A percentile compares a stretch with the other conserved stretches of the same genome.
These are phyloP conservation scores for Mallotus villosus DNA, from an alignment of 2,797 vertebrate species.

Conservation along the genomic window DNA sequence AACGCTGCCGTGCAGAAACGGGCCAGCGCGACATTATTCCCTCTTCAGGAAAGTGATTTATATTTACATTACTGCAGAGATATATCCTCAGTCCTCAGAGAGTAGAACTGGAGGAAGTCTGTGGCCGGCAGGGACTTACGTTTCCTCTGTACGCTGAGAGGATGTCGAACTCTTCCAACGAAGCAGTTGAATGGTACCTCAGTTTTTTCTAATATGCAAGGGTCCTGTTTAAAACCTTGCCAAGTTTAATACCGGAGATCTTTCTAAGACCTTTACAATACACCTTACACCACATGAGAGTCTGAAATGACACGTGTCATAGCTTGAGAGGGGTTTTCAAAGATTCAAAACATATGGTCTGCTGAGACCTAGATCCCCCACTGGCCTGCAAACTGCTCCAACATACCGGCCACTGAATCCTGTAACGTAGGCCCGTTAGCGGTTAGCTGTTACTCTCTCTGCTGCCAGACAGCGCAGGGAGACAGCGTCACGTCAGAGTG, in stretches of 20 bases:
- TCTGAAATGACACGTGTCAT: constrained; percentile 43
- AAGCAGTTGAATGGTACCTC: constrained; percentile 21
- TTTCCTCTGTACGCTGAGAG: constrained; percentile 16
- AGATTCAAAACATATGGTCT: constrained; percentile 52
- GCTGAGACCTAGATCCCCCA: background rate
- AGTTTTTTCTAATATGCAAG: constrained; percentile 27
- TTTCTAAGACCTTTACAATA: constrained; percentile 48
- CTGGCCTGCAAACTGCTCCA: constrained; percentile 35
- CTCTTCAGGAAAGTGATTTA: constrained; percentile 15
- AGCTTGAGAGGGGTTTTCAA: constrained; percentile 37
- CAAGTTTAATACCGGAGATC: constrained; percentile 32
- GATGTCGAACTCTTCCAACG: constrained; percentile 21
- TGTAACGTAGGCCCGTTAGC: constrained; percentile 43
- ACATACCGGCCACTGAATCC: constrained; percentile 35
- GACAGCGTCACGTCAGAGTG: background rate
- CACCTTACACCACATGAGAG: constrained; percentile 47
- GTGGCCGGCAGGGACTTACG: constrained; percentile 7
- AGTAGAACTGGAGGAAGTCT: background rate
- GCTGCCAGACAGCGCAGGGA: constrained; percentile 49
- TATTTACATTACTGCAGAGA: constrained; percentile 12
- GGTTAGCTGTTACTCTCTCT: constrained; percentile 53
- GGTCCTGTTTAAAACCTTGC: constrained; percentile 40
- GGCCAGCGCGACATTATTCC: constrained; percentile 8
- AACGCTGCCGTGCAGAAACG: constrained; percentile 22
- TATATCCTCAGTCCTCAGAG: background rate